A percentile compares a stretch with the other conserved stretches of the same genome.
These are phyloP conservation scores for Haliclona indistincta DNA, from an alignment of 37 sponge, comb jelly and placozoan species.

Conservation along the genomic window DNA sequence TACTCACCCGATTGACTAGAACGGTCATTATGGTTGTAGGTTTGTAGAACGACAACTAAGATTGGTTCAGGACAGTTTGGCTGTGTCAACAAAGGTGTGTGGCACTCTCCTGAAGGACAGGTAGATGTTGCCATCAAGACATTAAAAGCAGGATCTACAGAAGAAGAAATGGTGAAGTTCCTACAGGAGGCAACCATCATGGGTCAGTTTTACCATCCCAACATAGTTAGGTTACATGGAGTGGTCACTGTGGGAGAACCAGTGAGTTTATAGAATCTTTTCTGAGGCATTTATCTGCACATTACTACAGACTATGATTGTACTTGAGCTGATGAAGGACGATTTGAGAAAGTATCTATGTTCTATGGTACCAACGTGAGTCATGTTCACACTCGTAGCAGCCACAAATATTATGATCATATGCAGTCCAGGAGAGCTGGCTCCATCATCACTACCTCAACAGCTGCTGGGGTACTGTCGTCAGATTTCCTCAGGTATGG, in stretches of 20 bases:
- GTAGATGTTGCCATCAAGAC: conserved; percentile 38
- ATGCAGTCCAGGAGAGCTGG: conserved; percentile 6
- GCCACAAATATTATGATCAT: too few species aligned
- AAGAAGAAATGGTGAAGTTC: conserved; percentile 32
- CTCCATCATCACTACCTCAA: background rate
- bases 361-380: background rate
- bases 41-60: background rate
- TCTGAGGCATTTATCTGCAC: too few species aligned
- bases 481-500: conserved; percentile 14
- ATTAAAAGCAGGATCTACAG: conserved; percentile 1
- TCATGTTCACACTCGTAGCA: too few species aligned
- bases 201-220: conserved; percentile 57
- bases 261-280: conserved; percentile 35
- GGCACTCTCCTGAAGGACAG: background rate
- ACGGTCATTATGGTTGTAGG: background rate
- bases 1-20: too few species aligned
- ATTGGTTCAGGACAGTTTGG: conserved; percentile 65
- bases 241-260: conserved; percentile 39
- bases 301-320: conserved; percentile 68
- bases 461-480: conserved; percentile 3
- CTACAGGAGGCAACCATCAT: conserved; percentile 69
- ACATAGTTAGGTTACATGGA: conserved; percentile 46
- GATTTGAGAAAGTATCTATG: conserved; percentile 32
- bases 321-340: conserved; percentile 56
- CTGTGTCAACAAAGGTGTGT: conserved; percentile 19